A percentile compares a stretch with the other conserved stretches of the same genome.
These are phyloP conservation scores for Nothocercus julius DNA, from an alignment of 2,113 vertebrate species.

Conservation along the genomic window DNA sequence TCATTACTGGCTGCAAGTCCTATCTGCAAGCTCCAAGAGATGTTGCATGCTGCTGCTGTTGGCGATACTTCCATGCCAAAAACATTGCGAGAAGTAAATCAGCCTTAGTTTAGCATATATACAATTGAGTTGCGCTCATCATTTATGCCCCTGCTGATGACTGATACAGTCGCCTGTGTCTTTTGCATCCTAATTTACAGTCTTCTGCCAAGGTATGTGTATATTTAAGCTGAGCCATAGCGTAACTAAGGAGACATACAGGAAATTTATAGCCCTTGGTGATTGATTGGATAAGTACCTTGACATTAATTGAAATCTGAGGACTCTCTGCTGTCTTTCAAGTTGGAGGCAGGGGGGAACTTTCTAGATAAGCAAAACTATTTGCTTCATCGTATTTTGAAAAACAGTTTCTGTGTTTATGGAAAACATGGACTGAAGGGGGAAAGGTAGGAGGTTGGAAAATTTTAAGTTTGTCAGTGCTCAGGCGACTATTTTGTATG, in stretches of 20 bases:
- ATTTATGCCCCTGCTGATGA: conserved; percentile 25
- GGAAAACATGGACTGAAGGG: neutral
- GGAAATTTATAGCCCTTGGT: conserved; percentile 62
- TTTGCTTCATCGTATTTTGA: neutral
- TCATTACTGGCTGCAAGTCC: conserved; percentile 59
- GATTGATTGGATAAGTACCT: conserved; percentile 62
- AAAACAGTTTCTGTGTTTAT: neutral
- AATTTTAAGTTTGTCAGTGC: neutral
- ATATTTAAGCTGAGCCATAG: conserved; percentile 58
- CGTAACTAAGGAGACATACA: conserved; percentile 76
- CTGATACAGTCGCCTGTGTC: conserved; percentile 16
- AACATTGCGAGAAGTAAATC: conserved; percentile 56
- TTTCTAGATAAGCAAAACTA: neutral
- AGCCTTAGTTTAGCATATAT: neutral
- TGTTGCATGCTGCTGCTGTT: neutral
- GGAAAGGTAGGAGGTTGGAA: neutral
- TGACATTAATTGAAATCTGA: conserved; percentile 73
- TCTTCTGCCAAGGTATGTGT: conserved; percentile 49
- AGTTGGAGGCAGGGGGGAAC: neutral
- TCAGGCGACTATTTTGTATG: neutral
- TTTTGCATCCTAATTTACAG: conserved; percentile 65
- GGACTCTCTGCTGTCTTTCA: conserved; percentile 63
- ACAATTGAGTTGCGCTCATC: neutral
- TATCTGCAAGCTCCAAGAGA: conserved; percentile 49
- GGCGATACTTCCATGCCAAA: neutral